Evolutionary conservation across 2,797 vertebrate species (phyloP).

Genomic region (Centropyge bicolor): DNA sequence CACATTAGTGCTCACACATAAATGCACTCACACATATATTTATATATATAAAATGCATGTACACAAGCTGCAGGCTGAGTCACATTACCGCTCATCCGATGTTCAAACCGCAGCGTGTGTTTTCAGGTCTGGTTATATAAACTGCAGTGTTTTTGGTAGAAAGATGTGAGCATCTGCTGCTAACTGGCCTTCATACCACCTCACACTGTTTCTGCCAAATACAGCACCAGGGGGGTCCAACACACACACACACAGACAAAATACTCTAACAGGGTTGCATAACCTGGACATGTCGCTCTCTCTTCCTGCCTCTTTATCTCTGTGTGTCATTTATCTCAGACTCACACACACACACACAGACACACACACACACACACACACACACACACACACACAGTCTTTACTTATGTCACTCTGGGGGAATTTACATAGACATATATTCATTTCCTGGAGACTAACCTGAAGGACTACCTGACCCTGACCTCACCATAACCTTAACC

Average conservation of each 20-base stretch:
- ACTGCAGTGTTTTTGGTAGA: slow-evolving; percentile 40
- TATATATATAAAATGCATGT: background rate
- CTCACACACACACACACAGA: slow-evolving; percentile 9
- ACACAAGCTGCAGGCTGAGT: background rate
- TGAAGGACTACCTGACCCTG: too few species aligned
- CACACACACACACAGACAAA: slow-evolving; percentile 25
- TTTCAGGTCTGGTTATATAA: slow-evolving; percentile 65
- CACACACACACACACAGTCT: too few species aligned
- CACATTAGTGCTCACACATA: background rate
- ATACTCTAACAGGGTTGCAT: slow-evolving; percentile 54
- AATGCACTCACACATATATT: background rate
- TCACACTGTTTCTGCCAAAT: slow-evolving; percentile 51
- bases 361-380: too few species aligned
- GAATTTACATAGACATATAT: too few species aligned
- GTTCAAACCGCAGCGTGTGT: slow-evolving; percentile 29
- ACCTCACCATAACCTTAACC: too few species aligned
- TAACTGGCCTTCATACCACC: slow-evolving; percentile 59
- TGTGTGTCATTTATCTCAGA: slow-evolving; percentile 27
- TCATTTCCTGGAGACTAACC: too few species aligned
- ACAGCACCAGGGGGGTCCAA: slow-evolving; percentile 37
- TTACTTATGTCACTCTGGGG: too few species aligned
- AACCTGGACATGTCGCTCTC: slow-evolving; percentile 30
- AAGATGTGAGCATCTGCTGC: slow-evolving; percentile 63
- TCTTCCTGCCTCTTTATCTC: slow-evolving; percentile 31
- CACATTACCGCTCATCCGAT: background rate